Percentiles rank a stretch among this genome's conserved stretches.
These are phyloP conservation scores for Apteryx owenii DNA, from an alignment of 2,113 vertebrate species.

Conservation along the genomic window DNA sequence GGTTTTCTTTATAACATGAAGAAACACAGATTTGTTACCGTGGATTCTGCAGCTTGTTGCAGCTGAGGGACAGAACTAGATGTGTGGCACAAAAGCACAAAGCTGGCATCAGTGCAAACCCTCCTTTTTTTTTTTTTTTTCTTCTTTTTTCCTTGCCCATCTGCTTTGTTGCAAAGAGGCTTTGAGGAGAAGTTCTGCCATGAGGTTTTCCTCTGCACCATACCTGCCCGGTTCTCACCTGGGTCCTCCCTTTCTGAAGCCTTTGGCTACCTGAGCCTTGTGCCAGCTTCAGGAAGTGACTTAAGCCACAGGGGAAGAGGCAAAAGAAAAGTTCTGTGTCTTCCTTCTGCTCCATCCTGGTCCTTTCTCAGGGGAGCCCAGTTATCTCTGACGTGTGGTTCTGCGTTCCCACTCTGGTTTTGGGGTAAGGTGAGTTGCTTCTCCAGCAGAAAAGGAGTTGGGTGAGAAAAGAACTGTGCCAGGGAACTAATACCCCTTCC, in stretches of 20 bases:
- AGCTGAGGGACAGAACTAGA: neutral
- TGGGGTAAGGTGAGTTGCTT: neutral
- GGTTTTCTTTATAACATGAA: neutral
- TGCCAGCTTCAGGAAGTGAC: neutral
- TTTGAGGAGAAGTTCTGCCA: neutral
- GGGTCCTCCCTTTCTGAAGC: neutral
- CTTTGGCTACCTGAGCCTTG: neutral
- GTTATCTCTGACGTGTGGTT: neutral
- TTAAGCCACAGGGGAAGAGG: neutral
- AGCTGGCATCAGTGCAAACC: neutral
- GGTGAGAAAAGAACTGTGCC: neutral
- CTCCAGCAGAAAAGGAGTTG: neutral
- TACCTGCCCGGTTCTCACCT: neutral
- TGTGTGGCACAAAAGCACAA: neutral
- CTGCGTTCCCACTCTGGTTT: neutral
- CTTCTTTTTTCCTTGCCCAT: neutral
- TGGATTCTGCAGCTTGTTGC: neutral
- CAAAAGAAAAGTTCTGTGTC: neutral
- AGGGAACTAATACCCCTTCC: neutral
- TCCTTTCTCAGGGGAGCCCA: neutral
- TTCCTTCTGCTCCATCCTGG: neutral
- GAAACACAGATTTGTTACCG: fast-evolving
- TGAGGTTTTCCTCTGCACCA: neutral
- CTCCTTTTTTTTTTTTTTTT: neutral
- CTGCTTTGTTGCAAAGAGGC: neutral